phyloP scores from a whole-genome alignment of 2,888 invertebrate species.

The Pyrrhosoma nymphula region DNA sequence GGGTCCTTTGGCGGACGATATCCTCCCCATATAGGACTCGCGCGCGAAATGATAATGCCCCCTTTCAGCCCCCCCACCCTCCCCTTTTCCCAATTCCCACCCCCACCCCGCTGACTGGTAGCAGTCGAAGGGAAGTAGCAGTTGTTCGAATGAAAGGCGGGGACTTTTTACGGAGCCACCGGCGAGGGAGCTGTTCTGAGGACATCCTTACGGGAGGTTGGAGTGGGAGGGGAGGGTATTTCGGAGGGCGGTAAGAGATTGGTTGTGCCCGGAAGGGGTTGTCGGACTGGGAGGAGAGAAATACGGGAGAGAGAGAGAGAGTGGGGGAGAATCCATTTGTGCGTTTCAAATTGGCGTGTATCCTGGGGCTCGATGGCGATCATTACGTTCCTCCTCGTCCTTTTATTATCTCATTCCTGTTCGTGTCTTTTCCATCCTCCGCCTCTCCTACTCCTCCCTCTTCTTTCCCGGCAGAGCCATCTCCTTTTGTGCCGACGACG shows the following conservation, averaged over 20 bases:
- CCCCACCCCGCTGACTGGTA: not conserved
- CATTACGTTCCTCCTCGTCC: not conserved
- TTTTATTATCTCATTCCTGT: constrained; percentile 39
- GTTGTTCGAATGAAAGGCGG: not conserved
- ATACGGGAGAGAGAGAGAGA: too few species aligned
- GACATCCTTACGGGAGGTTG: not conserved
- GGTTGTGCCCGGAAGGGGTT: too few species aligned
- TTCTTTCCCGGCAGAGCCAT: not conserved
- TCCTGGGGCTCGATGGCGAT: constrained; percentile 44
- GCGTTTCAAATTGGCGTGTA: constrained; percentile 52
- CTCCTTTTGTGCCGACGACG: not conserved
- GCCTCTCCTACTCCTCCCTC: too few species aligned
- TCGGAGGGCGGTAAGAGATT: too few species aligned
- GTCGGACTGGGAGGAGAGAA: too few species aligned
- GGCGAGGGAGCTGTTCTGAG: not conserved
- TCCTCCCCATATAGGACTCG: constrained; percentile 33
- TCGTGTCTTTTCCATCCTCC: not conserved
- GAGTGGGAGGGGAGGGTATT: too few species aligned
- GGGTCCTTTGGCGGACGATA: not conserved
- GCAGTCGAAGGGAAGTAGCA: not conserved
- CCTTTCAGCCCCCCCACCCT: too few species aligned
- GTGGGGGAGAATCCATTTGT: constrained; percentile 46
- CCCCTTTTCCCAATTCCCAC: not conserved
- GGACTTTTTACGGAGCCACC: not conserved
- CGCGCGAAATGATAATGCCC: constrained; percentile 48